Base-by-base conservation (phyloP, 2,888 invertebrate genomes). In the Papilio protenor region DNA sequence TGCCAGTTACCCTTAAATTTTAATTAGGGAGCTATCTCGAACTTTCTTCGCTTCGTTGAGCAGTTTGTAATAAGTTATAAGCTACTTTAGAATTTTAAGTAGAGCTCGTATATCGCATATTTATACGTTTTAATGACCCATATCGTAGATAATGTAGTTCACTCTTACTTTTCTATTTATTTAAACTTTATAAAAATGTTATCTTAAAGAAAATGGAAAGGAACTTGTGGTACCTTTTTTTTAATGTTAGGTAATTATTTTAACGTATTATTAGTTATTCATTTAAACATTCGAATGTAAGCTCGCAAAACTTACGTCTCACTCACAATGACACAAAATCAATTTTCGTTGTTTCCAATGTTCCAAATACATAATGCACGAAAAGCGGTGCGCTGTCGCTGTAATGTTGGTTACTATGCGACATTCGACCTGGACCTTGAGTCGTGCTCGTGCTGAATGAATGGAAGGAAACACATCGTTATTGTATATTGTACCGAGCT, bases 381-480 rank as follows among this genome's bases (percentile, higher is more conserved):
- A 77, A 72, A 23, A 21, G 64, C 57, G 57, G 85, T 84, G 80
- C 80, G 87, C 88, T 91, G 59, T 90, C 89, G 86, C 78, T 81
- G 77, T 87, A 86, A 77, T 81, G 77, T 18, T 5, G 5, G 52
- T 81, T 76, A 85, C 84, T 82, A 87, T 80, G 82, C 82, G 88
- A 88, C 86, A 86, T 86, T 82, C 85, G 89, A 86, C 91, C 86
- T 90, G 90, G 90, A 89, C 89, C 86, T 85, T 82, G 85, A 81
- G 82, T 81, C 84, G 84, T 82, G 84, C 83, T 61, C 45, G 66
- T 45, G 40, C 21, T 69, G 66, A 69, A 86, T 90, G 87, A 90
- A 90, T 89, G 91, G 87, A 90, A 76, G 73, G 73, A 78, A 75
- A 91, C 89, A 90, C 85, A 86, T 89, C 88, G 86, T 89, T 87